These are phyloP conservation scores for Pantherophis guttatus DNA, from an alignment of 2,113 vertebrate genomes.

Conservation along the genomic window DNA sequence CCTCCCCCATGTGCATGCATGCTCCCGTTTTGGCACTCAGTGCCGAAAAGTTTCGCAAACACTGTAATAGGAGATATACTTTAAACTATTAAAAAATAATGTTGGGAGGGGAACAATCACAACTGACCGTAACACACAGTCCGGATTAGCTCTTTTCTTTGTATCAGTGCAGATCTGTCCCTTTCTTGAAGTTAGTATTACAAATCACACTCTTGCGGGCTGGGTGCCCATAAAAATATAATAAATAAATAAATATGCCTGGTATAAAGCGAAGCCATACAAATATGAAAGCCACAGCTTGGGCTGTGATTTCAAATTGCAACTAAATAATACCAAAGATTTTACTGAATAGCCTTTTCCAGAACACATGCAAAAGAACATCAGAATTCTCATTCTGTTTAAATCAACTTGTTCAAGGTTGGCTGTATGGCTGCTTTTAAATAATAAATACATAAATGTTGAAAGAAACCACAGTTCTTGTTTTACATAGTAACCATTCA, in stretches of 20 bases:
- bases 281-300: not conserved
- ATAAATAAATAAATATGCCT: not conserved
- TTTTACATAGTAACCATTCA: constrained; percentile 54
- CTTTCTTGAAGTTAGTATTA: not conserved
- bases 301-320: constrained; percentile 27
- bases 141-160: not conserved
- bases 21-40: too few species aligned
- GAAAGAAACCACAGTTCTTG: constrained; percentile 27
- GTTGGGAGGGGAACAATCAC: not conserved
- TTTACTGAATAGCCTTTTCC: constrained; percentile 32
- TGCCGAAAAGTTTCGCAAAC: too few species aligned
- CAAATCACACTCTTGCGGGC: not conserved
- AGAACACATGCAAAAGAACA: constrained; percentile 20
- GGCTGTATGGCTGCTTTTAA: not conserved
- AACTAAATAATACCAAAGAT: constrained; percentile 34
- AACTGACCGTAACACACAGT: not conserved
- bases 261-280: not conserved
- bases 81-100: not conserved
- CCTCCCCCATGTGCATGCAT: too few species aligned
- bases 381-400: not conserved
- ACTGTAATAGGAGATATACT: not conserved
- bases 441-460: not conserved
- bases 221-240: not conserved
- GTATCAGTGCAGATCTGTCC: not conserved
- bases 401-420: not conserved